Evolutionary conservation across 2,113 vertebrate species (phyloP), one percentile per base, ranked within the genome.

Genomic region (Poeciliopsis occidentalis): DNA sequence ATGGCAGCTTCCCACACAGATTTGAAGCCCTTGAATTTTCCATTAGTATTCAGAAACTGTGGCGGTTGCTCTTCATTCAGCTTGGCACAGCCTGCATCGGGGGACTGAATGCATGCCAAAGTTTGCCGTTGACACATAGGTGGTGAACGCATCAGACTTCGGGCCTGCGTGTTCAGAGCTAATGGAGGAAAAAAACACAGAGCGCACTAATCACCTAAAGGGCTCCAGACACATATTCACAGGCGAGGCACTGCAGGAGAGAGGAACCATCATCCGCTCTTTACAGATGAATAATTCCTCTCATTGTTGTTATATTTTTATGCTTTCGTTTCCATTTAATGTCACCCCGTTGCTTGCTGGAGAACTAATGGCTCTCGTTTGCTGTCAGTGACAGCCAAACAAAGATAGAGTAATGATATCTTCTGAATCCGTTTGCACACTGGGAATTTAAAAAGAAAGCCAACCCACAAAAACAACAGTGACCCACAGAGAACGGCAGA

Each of bases 1-100:
- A 89, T 85, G 79, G 84, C 83, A 78, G 83, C 87, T 82, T 90
- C 90, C 87, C 90, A 89, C 87, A 86, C 85, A 84, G 76, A 89
- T 67, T 72, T 39, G 73, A 84, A 89, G 78, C 75, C 76, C 71
- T 86, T 80, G 76, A 90, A 83, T 87, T 87, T 88, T 77, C 88
- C 87, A 91, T 89, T 90, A 89, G 84, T 84, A 80, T 90, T 92
- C 83, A 60, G 83, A 79, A 85, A 84, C 76, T n/a, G 71, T 66
- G 77, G 73, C 60, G 67, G 76, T 76, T 71, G 77, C 76, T 67
- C 51, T 74, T 85, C 64, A 64, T 83, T 71, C 81, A 81, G 79
- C 83, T 89, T 88, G 85, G 71, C 84, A 80, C 69, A 62, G 76
- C 73, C 82, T 74, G 75, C 61, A 15, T 65, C 26, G 30, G 64